phyloP scores from a whole-genome alignment of 2,113 vertebrate genomes.

The Egretta garzetta region DNA sequence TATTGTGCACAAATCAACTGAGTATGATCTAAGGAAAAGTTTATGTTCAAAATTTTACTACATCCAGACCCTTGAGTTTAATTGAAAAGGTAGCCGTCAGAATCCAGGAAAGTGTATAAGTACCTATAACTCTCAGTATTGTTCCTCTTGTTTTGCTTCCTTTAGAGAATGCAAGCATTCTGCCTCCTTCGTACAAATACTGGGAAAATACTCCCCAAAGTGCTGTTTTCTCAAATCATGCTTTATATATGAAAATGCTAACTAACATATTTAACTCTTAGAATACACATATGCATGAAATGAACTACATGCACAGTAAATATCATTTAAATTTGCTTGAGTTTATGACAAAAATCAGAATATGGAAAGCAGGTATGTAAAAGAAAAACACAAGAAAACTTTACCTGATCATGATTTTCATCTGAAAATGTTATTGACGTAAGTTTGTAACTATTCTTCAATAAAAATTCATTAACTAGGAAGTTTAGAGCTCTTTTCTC shows the following conservation, averaged over 20 bases:
- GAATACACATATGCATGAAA: background rate
- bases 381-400: background rate
- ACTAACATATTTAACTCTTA: background rate
- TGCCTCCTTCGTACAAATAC: background rate
- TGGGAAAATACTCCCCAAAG: background rate
- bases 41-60: background rate
- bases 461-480: slow-evolving; percentile 99
- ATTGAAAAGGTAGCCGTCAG: background rate
- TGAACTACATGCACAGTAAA: background rate
- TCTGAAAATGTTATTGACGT: slow-evolving; percentile 99
- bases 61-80: background rate
- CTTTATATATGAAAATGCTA: background rate
- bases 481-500: slow-evolving; percentile 99
- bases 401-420: slow-evolving; percentile 99
- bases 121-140: background rate
- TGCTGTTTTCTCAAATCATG: background rate
- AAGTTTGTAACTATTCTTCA: slow-evolving; percentile 98
- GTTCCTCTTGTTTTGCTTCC: background rate
- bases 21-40: background rate
- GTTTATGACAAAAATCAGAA: background rate
- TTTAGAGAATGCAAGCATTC: background rate
- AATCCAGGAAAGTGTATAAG: background rate
- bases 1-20: background rate
- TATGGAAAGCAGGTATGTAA: background rate
- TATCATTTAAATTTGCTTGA: background rate